These are phyloP conservation scores for Pandemis cinnamomeana DNA, from an alignment of 2,888 invertebrate species.

Conservation along the genomic window DNA sequence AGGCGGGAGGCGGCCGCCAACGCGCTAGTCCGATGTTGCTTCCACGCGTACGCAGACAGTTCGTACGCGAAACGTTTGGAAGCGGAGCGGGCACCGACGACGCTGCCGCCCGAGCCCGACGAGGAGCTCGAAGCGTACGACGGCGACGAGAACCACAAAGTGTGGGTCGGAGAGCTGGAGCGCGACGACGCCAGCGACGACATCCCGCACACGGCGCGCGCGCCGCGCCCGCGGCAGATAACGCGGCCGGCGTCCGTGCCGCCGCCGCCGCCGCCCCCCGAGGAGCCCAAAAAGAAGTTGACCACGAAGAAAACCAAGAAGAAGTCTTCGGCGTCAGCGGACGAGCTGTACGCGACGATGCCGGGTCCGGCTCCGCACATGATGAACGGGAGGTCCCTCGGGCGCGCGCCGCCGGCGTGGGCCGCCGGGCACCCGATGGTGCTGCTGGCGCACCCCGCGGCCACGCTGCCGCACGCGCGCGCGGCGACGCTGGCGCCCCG, in stretches of 20 bases:
- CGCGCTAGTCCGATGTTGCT: slow-evolving; percentile 98
- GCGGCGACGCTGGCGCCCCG: slow-evolving; percentile 84
- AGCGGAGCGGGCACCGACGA: slow-evolving; percentile 82
- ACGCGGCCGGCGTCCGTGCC: slow-evolving; percentile 91
- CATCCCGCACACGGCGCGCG: slow-evolving; percentile 84
- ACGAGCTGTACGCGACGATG: slow-evolving; percentile 85
- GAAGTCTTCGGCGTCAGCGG: slow-evolving; percentile 83
- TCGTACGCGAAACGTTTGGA: slow-evolving; percentile 94
- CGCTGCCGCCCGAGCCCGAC: slow-evolving; percentile 77
- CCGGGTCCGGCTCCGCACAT: slow-evolving; percentile 74
- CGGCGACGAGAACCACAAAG: slow-evolving; percentile 97
- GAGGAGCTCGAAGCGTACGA: slow-evolving; percentile 94
- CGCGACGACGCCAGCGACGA: slow-evolving; percentile 91
- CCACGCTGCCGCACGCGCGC: slow-evolving; percentile 75
- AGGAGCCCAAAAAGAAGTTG: slow-evolving; percentile 86
- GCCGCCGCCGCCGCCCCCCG: slow-evolving; percentile 91
- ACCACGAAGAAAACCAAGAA: slow-evolving; percentile 84
- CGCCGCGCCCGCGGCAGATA: slow-evolving; percentile 92
- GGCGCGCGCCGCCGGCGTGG: slow-evolving; percentile 78
- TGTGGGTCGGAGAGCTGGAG: slow-evolving; percentile 94
- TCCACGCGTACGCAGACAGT: slow-evolving; percentile 98
- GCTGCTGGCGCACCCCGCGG: slow-evolving; percentile 77
- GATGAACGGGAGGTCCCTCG: slow-evolving; percentile 76
- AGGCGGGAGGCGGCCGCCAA: slow-evolving; percentile 98
- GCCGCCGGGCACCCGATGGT: slow-evolving; percentile 76